Percentiles rank a stretch among this genome's conserved stretches.
These are phyloP conservation scores for Origma solitaria DNA, from an alignment of 2,113 vertebrate species.

Conservation along the genomic window DNA sequence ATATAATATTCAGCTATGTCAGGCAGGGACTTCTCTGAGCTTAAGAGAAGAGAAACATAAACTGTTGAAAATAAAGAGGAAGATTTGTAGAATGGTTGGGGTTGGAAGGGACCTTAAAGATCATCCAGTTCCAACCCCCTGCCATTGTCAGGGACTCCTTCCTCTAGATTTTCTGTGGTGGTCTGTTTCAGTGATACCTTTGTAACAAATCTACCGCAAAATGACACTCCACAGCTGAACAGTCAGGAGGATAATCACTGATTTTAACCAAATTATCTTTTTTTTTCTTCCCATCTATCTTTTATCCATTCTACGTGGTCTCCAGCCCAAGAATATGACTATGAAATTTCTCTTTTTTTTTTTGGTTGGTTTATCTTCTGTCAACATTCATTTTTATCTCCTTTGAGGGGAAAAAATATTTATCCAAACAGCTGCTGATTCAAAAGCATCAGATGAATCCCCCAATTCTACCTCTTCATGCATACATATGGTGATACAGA, in stretches of 20 bases:
- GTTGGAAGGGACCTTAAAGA: neutral
- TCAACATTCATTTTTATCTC: neutral
- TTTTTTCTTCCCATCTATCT: neutral
- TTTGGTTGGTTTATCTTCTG: neutral
- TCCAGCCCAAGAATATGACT: neutral
- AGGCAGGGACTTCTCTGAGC: neutral
- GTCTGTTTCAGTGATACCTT: neutral
- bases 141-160: neutral
- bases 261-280: neutral
- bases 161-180: neutral
- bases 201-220: neutral
- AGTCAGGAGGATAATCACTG: neutral
- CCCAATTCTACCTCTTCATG: neutral
- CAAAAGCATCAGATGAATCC: slow-evolving; percentile 5
- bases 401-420: neutral
- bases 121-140: neutral
- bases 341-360: too few relatives aligned
- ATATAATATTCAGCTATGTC: neutral
- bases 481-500: neutral
- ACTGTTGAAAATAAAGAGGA: neutral
- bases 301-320: neutral
- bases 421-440: neutral
- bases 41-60: neutral
- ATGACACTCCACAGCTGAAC: neutral
- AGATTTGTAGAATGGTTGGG: neutral